Conservation (phyloP, 2,113 vertebrate genomes). For the Scatophagus argus region DNA sequence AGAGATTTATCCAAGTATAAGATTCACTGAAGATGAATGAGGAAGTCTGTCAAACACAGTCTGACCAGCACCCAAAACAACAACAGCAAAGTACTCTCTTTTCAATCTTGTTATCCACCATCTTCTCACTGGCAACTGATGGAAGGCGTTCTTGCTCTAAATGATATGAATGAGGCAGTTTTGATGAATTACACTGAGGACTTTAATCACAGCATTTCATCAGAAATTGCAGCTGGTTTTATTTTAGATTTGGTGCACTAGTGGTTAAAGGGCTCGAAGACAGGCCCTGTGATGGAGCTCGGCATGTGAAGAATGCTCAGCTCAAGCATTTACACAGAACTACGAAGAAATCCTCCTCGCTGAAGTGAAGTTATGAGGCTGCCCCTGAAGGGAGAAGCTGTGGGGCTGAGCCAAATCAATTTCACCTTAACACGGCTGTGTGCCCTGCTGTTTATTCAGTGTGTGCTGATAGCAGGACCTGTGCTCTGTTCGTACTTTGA, state of each 20-base stretch:
- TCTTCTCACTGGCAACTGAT: no score
- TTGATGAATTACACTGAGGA: neutral
- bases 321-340: constrained; percentile 74
- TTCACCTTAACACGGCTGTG: constrained; percentile 15
- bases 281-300: constrained; percentile 64
- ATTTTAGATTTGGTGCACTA: constrained; percentile 23
- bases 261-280: constrained; percentile 55
- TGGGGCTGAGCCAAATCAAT: constrained; percentile 29
- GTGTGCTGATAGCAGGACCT: constrained; percentile 10
- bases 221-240: constrained; percentile 7
- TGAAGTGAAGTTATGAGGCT: constrained; percentile 58
- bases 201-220: neutral
- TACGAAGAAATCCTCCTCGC: constrained; percentile 53
- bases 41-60: neutral
- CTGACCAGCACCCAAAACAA: no score
- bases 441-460: constrained; percentile 12
- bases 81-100: no score
- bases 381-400: constrained; percentile 43
- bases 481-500: neutral
- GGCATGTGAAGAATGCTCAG: constrained; percentile 76
- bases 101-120: no score
- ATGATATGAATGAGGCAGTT: no score
- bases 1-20: neutral
- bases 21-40: neutral
- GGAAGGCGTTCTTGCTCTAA: neutral